Evolutionary conservation across 1,140 invertebrate species (phyloP).

Genomic region (Leptinotarsa defecta): DNA sequence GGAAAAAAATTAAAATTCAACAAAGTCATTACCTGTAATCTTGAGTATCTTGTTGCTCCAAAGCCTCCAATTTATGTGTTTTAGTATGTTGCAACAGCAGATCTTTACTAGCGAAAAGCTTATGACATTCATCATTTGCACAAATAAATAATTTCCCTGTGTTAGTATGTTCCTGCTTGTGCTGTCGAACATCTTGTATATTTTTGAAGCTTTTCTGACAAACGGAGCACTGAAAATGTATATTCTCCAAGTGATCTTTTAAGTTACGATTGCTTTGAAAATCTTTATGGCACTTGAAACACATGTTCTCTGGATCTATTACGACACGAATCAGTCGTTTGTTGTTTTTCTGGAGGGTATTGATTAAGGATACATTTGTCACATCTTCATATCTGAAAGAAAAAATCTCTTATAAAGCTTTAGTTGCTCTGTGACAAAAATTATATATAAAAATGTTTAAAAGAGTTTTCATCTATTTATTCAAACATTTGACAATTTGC

Average conservation of each 20-base stretch:
- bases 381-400: slow-evolving; percentile 9
- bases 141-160: slow-evolving; percentile 27
- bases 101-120: not conserved
- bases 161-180: slow-evolving; percentile 20
- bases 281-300: slow-evolving; percentile 26
- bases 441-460: too few species aligned
- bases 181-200: slow-evolving; percentile 26
- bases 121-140: slow-evolving; percentile 9
- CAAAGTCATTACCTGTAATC: not conserved
- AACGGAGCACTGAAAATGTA: slow-evolving; percentile 14
- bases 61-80: not conserved
- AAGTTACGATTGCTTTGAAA: slow-evolving; percentile 25
- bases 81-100: not conserved
- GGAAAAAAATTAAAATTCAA: too few species aligned
- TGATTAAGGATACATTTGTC: slow-evolving; percentile 37
- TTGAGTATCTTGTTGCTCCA: not conserved
- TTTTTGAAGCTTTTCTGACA: slow-evolving; percentile 30
- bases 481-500: too few species aligned
- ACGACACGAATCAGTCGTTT: slow-evolving; percentile 35
- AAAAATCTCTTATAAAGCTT: not conserved
- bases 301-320: slow-evolving; percentile 33
- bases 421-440: too few species aligned
- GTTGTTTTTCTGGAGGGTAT: slow-evolving; percentile 33
- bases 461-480: too few species aligned
- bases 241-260: slow-evolving; percentile 3